Conservation (phyloP, 2,888 invertebrate genomes). For the Glaucopsyche alexis region DNA sequence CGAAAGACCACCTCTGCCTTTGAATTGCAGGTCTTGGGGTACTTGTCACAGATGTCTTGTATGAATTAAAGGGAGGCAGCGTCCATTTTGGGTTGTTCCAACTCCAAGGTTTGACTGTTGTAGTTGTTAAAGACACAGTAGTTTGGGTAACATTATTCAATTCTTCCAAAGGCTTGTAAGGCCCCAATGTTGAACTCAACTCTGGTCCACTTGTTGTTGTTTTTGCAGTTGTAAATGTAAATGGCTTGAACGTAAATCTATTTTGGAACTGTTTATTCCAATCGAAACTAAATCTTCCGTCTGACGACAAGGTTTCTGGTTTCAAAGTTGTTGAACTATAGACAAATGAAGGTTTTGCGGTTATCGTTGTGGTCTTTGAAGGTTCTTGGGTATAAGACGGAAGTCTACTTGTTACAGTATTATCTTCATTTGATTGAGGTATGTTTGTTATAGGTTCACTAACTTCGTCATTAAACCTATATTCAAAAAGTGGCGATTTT, state of each 20-base stretch:
- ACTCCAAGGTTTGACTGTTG: background rate
- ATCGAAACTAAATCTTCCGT: background rate
- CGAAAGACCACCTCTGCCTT: background rate
- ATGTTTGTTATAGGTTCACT: background rate
- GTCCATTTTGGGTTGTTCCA: constrained; percentile 3
- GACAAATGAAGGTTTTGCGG: constrained; percentile 17
- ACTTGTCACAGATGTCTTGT: background rate
- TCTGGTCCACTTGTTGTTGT: constrained; percentile 4
- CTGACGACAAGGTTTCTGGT: background rate
- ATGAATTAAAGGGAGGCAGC: background rate
- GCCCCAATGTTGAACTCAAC: background rate
- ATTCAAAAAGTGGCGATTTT: background rate
- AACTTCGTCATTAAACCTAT: constrained; percentile 11
- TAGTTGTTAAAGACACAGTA: background rate
- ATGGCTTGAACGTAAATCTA: constrained; percentile 18
- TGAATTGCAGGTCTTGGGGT: background rate
- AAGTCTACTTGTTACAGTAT: background rate
- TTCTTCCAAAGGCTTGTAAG: background rate
- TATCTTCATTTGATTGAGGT: background rate
- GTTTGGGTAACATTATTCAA: background rate
- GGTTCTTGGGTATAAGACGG: background rate
- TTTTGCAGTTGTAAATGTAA: background rate
- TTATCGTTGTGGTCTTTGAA: constrained; percentile 13
- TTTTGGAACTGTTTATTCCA: constrained; percentile 16
- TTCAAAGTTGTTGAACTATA: constrained; percentile 31